phyloP scores from a whole-genome alignment of 2,113 vertebrate species.

The Crypturellus undulatus region DNA sequence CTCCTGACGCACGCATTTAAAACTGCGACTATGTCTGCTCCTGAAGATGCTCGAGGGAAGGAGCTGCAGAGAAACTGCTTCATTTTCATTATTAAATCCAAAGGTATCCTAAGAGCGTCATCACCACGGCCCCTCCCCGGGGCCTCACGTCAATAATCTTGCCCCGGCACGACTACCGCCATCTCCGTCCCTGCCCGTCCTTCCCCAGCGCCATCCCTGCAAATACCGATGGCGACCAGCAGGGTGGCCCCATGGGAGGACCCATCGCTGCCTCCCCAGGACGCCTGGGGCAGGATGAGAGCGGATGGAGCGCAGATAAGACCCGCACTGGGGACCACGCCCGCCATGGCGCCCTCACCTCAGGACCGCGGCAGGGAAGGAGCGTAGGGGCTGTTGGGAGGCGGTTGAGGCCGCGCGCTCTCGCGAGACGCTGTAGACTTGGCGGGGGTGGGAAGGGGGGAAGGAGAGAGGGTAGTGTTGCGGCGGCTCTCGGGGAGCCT shows the following conservation, averaged over 20 bases:
- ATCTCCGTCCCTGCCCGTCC: not conserved
- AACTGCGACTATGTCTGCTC: accelerated
- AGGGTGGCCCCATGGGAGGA: not conserved
- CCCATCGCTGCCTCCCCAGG: not conserved
- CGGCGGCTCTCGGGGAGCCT: too few relatives aligned
- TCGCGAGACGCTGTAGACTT: slow-evolving; percentile 61
- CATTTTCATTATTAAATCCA: slow-evolving; percentile 78
- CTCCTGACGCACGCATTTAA: accelerated
- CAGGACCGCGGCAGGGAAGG: slow-evolving; percentile 71
- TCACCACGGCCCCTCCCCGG: not conserved
- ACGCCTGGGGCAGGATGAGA: accelerated
- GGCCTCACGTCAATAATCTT: not conserved
- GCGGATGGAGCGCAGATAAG: not conserved
- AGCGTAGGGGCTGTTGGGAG: slow-evolving; percentile 69
- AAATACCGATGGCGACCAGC: not conserved
- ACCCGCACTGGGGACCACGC: accelerated
- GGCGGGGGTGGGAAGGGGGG: not conserved
- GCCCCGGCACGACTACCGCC: not conserved
- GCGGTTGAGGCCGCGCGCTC: not conserved
- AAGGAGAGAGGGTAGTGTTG: not conserved
- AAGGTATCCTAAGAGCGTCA: slow-evolving; percentile 80
- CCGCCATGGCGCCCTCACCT: slow-evolving; percentile 72
- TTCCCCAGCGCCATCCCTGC: not conserved
- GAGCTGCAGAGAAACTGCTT: slow-evolving; percentile 43
- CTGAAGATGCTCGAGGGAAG: accelerated